Conservation (phyloP, 2,113 vertebrate genomes). For the Cathartes aura region DNA sequence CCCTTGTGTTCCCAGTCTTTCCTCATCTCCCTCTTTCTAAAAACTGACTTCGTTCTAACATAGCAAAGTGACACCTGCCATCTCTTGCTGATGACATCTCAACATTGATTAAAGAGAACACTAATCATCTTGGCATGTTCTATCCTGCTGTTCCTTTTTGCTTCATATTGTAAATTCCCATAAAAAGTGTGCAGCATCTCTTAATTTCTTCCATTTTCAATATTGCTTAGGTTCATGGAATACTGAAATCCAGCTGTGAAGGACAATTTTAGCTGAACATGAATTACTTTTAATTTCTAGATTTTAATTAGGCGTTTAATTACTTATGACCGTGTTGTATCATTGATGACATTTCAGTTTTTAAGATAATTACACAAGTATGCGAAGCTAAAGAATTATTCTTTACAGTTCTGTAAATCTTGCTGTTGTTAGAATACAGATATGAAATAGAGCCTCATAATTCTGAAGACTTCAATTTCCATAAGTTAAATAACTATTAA, state of each 20-base stretch:
- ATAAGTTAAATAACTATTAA: not conserved
- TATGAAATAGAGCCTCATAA: not conserved
- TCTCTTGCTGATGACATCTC: not conserved
- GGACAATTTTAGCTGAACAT: slow-evolving; percentile 61
- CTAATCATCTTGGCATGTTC: not conserved
- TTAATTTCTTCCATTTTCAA: not conserved
- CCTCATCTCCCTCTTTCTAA: not conserved
- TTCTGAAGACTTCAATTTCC: not conserved
- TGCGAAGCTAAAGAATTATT: not conserved
- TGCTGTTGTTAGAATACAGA: not conserved
- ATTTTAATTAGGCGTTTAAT: slow-evolving; percentile 79
- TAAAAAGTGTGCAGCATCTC: not conserved
- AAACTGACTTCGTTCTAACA: not conserved
- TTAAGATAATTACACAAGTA: slow-evolving; percentile 61
- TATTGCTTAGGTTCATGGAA: not conserved
- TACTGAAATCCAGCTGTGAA: slow-evolving; percentile 49
- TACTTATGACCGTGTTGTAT: slow-evolving; percentile 71
- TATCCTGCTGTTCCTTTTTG: not conserved
- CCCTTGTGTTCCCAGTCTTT: not conserved
- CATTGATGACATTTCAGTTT: slow-evolving; percentile 73
- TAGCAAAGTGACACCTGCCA: not conserved
- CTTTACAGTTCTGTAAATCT: not conserved
- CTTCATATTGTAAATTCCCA: not conserved
- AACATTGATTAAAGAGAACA: not conserved
- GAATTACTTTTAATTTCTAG: slow-evolving; percentile 73